These are phyloP conservation scores for Phenganax marumi DNA, from an alignment of 92 coral and sea anemone species.

Conservation along the genomic window DNA sequence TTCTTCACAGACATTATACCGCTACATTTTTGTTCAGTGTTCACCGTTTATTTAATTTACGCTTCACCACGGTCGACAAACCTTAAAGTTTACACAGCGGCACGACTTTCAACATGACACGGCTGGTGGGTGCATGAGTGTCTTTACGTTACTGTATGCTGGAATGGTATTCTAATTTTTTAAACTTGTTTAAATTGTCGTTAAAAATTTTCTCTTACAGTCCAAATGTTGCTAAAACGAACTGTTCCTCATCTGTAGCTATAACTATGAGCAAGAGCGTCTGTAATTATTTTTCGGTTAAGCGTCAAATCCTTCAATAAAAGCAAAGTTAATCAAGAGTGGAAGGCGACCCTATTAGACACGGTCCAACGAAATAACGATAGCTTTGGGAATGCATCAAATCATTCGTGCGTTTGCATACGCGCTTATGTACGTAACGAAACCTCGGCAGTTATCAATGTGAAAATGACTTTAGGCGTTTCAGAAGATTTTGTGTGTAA, in stretches of 20 bases:
- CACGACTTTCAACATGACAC: neutral
- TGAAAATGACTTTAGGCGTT: neutral
- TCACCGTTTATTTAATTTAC: neutral
- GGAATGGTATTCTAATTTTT: too few species aligned
- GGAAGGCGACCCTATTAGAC: slow-evolving; percentile 28
- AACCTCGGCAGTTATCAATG: neutral
- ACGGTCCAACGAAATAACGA: slow-evolving; percentile 33
- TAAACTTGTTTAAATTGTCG: too few species aligned
- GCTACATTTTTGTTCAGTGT: neutral
- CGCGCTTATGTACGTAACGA: neutral
- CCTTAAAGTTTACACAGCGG: neutral
- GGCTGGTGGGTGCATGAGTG: neutral
- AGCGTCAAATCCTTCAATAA: too few species aligned
- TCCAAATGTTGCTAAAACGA: too few species aligned
- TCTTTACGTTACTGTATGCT: neutral
- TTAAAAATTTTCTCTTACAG: too few species aligned
- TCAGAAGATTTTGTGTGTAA: neutral
- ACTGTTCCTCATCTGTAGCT: neutral
- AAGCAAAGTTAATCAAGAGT: slow-evolving; percentile 62
- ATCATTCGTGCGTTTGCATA: slow-evolving; percentile 18
- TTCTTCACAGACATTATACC: neutral
- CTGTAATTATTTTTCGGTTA: too few species aligned
- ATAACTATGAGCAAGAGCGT: neutral
- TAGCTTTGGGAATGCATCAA: slow-evolving; percentile 30
- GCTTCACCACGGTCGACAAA: slow-evolving; percentile 14